Conservation (phyloP, 2,797 vertebrate genomes). For the Schizopygopsis pylzovi region DNA sequence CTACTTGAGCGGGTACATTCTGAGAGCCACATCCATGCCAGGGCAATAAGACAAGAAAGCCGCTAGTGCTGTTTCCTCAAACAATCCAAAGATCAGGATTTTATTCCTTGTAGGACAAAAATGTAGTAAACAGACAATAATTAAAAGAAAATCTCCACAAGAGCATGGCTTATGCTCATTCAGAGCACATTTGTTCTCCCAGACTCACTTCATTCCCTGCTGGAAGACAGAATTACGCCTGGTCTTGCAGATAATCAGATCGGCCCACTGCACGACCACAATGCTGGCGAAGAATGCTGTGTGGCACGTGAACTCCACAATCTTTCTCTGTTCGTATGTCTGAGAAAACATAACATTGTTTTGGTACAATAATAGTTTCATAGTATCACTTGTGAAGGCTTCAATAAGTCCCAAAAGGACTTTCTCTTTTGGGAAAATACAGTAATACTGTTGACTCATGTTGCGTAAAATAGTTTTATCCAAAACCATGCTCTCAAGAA, state of each 20-base stretch:
- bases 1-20: conserved; percentile 85
- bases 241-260: conserved; percentile 89
- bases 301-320: conserved; percentile 89
- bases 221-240: conserved; percentile 89
- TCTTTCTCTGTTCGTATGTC: conserved; percentile 89
- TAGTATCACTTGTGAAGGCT: neutral
- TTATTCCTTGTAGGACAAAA: conserved; percentile 77
- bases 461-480: neutral
- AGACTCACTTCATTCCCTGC: conserved; percentile 88
- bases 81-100: conserved; percentile 89
- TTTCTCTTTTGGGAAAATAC: neutral
- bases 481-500: neutral
- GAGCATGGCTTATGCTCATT: neutral
- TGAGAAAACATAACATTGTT: conserved; percentile 55
- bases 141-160: neutral
- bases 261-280: conserved; percentile 89
- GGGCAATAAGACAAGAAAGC: conserved; percentile 88
- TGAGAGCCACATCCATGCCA: conserved; percentile 86
- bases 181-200: neutral
- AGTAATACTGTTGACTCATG: neutral
- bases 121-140: neutral
- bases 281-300: conserved; percentile 89
- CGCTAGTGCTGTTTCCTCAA: conserved; percentile 87
- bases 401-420: neutral
- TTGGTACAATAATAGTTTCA: neutral